phyloP scores from a whole-genome alignment of 2,888 invertebrate genomes.

The Hirtodrosophila cameraria region DNA sequence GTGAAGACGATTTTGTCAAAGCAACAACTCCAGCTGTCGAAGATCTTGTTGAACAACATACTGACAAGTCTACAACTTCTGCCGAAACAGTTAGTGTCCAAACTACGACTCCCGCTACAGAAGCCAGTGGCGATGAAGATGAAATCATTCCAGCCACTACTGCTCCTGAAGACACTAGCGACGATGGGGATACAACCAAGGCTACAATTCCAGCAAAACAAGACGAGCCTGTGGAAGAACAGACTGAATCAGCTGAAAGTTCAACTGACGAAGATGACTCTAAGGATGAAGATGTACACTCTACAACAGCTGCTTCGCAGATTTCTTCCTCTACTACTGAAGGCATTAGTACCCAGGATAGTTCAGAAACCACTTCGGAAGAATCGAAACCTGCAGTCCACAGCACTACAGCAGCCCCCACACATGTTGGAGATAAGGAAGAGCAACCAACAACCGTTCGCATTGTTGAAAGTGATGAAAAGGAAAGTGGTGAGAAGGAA shows the following conservation, averaged over 20 bases:
- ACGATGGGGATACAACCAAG: conserved; percentile 17
- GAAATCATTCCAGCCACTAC: conserved; percentile 12
- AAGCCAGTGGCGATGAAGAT: conserved; percentile 8
- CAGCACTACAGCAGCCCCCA: conserved; percentile 37
- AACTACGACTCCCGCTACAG: conserved; percentile 11
- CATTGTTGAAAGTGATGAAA: conserved; percentile 25
- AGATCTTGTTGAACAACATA: neutral
- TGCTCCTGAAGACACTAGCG: conserved; percentile 6
- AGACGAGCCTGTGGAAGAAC: conserved; percentile 25
- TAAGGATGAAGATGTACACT: conserved; percentile 18
- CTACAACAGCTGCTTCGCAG: conserved; percentile 28
- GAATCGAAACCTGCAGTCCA: conserved; percentile 30
- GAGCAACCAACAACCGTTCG: conserved; percentile 15
- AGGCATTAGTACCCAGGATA: conserved; percentile 28
- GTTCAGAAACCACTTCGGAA: conserved; percentile 17
- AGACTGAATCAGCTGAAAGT: conserved; percentile 24
- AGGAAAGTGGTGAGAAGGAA: conserved; percentile 31
- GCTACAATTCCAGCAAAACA: conserved; percentile 30
- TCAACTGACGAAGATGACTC: conserved; percentile 40
- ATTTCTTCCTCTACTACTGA: conserved; percentile 53
- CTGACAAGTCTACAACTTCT: conserved; percentile 12
- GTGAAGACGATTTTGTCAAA: conserved; percentile 31
- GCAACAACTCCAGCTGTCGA: conserved; percentile 6
- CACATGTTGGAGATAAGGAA: conserved; percentile 44
- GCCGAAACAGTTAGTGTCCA: neutral